A percentile compares a stretch with the other conserved stretches of the same genome.
Evolutionary conservation across 2,888 invertebrate genomes (phyloP).

Genomic region (Nemotelus nigrinus): DNA sequence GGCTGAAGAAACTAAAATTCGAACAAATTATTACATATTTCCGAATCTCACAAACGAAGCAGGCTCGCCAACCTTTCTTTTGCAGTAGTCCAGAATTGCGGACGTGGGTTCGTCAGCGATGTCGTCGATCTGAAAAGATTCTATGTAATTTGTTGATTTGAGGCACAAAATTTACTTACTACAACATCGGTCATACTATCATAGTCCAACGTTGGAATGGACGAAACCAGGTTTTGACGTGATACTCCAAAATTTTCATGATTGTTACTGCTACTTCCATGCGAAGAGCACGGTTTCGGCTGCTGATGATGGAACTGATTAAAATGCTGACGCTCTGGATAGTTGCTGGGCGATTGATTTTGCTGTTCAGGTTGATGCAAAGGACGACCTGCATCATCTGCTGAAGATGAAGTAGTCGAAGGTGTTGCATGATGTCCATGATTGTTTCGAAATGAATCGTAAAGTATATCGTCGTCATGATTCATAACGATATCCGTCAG

Average conservation of each 20-base stretch:
- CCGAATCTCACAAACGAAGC: neutral
- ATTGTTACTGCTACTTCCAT: constrained; percentile 36
- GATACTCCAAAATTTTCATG: constrained; percentile 29
- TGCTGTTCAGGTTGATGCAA: neutral
- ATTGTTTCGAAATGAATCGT: constrained; percentile 21
- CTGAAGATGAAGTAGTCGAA: constrained; percentile 4
- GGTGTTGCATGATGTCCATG: constrained; percentile 15
- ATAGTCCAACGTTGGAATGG: constrained; percentile 36
- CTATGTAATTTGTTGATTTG: constrained; percentile 52
- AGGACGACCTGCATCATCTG: constrained; percentile 26
- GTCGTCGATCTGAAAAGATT: constrained; percentile 71
- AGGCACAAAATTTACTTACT: constrained; percentile 54
- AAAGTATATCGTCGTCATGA: constrained; percentile 33
- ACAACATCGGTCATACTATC: constrained; percentile 50
- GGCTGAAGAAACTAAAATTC: constrained; percentile 75
- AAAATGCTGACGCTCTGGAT: constrained; percentile 13
- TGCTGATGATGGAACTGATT: constrained; percentile 1
- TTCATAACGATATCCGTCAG: constrained; percentile 39
- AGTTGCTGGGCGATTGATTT: neutral
- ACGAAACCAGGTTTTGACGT: constrained; percentile 37
- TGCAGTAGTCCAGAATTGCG: constrained; percentile 82
- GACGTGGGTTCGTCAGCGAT: constrained; percentile 80
- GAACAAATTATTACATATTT: neutral
- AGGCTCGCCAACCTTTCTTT: constrained; percentile 70
- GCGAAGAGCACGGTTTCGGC: constrained; percentile 32